Base-by-base conservation (phyloP, 2,888 invertebrate species). In the Gymnosoma rotundatum region DNA sequence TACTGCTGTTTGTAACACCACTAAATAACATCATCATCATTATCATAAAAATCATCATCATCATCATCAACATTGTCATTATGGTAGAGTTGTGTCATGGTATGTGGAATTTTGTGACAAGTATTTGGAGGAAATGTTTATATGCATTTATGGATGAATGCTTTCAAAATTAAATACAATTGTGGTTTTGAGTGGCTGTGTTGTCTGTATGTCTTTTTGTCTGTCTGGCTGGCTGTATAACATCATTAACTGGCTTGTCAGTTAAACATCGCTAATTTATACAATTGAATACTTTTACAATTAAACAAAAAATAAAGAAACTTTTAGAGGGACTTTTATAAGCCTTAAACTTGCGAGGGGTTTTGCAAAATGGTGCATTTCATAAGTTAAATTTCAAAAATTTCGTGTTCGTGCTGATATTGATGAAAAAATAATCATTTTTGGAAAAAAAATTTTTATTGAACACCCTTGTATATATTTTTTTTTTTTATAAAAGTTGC, bases 241-340 rank as follows among this genome's bases (percentile, higher is more conserved):
- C 66, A 73, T 79, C 61, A 79, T 75, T 80, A 72, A 84, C 81
- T 84, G 69, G 45, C 56, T 78, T 81, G 81, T 78, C 81, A 81
- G 81, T 81, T 81, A 70, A 78, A 73, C 76, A 74, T 60, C 56
- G 74, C 84, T 84, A 84, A 84, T 84, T 84, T 84, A 84, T 81
- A 73, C 84, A 84, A 81, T 84, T 84, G 81, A 81, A 76, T 80
- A 48, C 21, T 9, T 5, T 32, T 32, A 32, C 32, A 32, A 32
- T 32, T 32, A 8, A 32, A 32, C 8, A 32, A 32, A 32, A 32
- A 32, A 25, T 25, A 25, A 25, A 50, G 36, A 52, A 20, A 25
- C 9, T 45, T 66, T 72, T 61, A 66, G 32, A 73, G 80, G 83
- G 73, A 81, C 83, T 81, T 81, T n/a, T 78, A 73, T 42, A 78